Evolutionary conservation across 2,888 invertebrate genomes (phyloP), one percentile per base, ranked within the genome.

Genomic region (Craniophora ligustri): DNA sequence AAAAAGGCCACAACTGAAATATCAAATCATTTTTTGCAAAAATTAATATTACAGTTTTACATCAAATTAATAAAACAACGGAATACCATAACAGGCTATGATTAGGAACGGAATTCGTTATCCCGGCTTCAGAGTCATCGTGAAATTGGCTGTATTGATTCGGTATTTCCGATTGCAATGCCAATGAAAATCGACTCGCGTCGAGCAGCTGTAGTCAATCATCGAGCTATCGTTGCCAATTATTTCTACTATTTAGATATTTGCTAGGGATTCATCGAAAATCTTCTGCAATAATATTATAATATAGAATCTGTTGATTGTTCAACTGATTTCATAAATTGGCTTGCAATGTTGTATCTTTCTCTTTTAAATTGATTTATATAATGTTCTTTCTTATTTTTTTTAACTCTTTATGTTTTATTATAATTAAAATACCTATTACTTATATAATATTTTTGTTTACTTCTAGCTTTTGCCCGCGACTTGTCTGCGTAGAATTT

Each of bases 111-210:
- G 77, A 77, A 79, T 85, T 82, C 84, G 77, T 79, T 78, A 83
- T 80, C 77, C 81, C 76, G 73, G 63, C 59, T 63, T 66, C 72
- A 64, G 75, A 79, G 78, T 79, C 83, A 81, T 80, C 82, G 80
- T 72, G 79, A 82, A 87, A 87, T 88, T 85, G 82, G 75, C 75
- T 74, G 78, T 79, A 85, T 85, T 87, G 84, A 88, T 85, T 85
- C 79, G 81, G 82, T 82, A 87, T 88, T 88, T 87, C 89, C 86
- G 81, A 80, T 79, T 84, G 85, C 84, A 83, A 84, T 87, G 82
- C 84, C 79, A 76, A 72, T 75, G 78, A 79, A 80, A 86, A 85
- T 85, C 81, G 81, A 82, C 64, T 72, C 38, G 41, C 41, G 51
- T 54, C 58, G 56, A n/a, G n/a, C n/a, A n/a, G 38, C 45, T 58